Evolutionary conservation across 2,888 invertebrate genomes (phyloP), one percentile per base, ranked within the genome.

Genomic region (Stenodera caucasica): DNA sequence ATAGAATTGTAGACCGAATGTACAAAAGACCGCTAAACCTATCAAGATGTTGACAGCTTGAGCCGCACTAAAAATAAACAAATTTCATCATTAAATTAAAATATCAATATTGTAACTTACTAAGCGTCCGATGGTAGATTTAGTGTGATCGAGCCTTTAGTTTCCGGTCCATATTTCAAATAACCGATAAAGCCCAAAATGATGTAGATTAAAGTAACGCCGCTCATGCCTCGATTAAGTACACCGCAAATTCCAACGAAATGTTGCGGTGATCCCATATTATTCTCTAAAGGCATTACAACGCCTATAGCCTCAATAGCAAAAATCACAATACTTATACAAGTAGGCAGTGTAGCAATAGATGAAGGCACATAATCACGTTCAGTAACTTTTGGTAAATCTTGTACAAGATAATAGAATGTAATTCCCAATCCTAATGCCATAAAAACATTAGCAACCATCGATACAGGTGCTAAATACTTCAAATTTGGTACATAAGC

Each of bases 251-350:
- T 75, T 7, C 96, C 90, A 14, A 85, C 81, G 57, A 98, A 94
- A 64, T 92, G 86, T 59, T 87, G 85, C 0, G 96, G 96, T 0
- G 89, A 90, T 78, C 88, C 88, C 96, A 98, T 97, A 67, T 90
- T 89, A 77, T 97, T 97, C 80, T 97, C 96, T 67, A 98, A 80
- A 0, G 98, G 98, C 89, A 98, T 92, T 12, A 97, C 88, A 55
- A 90, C 90, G 70, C 93, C 94, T 69, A 98, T 98, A 7, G 97
- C 98, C 84, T 99, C 98, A 86, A 99, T 97, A 0, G 98, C 96
- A 78, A 97, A 99, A 57, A 99, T 92, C 0, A 94, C 94, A 29
- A 97, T 91, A 32, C 97, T 94, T 82, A 98, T 97, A 84, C 94
- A 98, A 53, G 91, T 85, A 0, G 98, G 96, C 79, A 95, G 86